Conservation (phyloP, 2,888 invertebrate species). For the Dryococelus australis region DNA sequence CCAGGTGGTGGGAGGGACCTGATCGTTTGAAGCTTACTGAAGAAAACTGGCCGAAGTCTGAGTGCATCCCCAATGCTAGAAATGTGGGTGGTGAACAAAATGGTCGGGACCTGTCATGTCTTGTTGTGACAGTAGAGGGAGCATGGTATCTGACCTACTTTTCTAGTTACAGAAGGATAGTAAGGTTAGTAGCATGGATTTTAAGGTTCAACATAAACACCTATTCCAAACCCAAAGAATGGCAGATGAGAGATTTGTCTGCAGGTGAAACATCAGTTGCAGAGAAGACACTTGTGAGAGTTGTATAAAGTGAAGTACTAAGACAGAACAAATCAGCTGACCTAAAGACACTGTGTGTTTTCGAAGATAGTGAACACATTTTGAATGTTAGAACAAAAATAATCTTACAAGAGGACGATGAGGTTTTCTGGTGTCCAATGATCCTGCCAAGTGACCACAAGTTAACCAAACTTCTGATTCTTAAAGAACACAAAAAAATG, state of each 20-base stretch:
- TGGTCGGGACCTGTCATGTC: neutral
- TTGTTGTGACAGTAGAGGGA: neutral
- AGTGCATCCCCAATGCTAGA: neutral
- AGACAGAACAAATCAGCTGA: neutral
- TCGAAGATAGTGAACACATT: neutral
- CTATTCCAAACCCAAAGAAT: neutral
- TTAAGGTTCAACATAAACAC: neutral
- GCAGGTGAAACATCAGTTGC: too few species aligned
- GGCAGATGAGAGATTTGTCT: too few species aligned
- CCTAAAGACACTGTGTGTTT: neutral
- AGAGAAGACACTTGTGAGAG: too few species aligned
- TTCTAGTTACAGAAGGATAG: neutral
- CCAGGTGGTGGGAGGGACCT: constrained; percentile 47
- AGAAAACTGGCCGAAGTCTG: neutral
- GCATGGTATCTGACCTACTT: neutral
- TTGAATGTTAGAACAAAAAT: neutral
- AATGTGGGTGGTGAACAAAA: neutral
- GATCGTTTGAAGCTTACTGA: neutral
- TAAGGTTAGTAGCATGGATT: neutral
- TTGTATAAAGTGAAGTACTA: neutral
- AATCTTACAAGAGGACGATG: neutral
- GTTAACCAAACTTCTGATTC: neutral
- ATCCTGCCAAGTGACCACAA: neutral
- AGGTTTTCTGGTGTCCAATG: neutral
- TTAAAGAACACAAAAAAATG: neutral